These are phyloP conservation scores for Diorhabda sublineata DNA, from an alignment of 1,140 invertebrate species.

Conservation along the genomic window DNA sequence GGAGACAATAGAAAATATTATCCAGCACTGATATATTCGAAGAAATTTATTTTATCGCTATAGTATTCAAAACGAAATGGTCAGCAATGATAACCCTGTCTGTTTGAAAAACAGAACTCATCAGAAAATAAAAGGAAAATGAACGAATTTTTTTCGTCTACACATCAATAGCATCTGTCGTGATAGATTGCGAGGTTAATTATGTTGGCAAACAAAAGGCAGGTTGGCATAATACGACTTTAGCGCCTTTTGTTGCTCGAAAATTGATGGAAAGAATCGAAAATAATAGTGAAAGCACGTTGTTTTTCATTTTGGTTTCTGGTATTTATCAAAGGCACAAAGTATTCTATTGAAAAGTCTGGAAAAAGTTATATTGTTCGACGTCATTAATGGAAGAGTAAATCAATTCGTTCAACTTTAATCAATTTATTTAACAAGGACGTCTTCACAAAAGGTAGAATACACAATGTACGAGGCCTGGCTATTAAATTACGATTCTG, in stretches of 20 bases:
- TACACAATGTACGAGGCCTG: too few species aligned
- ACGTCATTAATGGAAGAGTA: too few species aligned
- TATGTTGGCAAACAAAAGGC: background rate
- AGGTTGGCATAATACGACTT: background rate
- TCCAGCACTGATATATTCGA: too few species aligned
- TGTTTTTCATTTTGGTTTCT: background rate
- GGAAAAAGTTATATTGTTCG: background rate
- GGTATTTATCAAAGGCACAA: background rate
- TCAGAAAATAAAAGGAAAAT: background rate
- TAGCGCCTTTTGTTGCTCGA: background rate
- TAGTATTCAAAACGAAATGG: too few species aligned
- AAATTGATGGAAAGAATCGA: slow-evolving; percentile 1
- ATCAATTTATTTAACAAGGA: too few species aligned
- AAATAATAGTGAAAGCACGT: background rate
- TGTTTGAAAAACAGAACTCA: background rate
- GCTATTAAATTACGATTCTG: too few species aligned
- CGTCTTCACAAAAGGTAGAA: too few species aligned
- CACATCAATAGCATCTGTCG: background rate
- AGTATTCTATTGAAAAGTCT: background rate
- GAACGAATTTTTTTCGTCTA: background rate
- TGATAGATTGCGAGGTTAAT: slow-evolving; percentile 2
- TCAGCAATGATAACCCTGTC: background rate
- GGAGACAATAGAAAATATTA: too few species aligned
- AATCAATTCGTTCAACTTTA: too few species aligned
- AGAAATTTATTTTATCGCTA: too few species aligned